Percentiles rank a stretch among this genome's conserved stretches.
phyloP scores from a whole-genome alignment of 2,797 vertebrate species.

The Helarctos malayanus region DNA sequence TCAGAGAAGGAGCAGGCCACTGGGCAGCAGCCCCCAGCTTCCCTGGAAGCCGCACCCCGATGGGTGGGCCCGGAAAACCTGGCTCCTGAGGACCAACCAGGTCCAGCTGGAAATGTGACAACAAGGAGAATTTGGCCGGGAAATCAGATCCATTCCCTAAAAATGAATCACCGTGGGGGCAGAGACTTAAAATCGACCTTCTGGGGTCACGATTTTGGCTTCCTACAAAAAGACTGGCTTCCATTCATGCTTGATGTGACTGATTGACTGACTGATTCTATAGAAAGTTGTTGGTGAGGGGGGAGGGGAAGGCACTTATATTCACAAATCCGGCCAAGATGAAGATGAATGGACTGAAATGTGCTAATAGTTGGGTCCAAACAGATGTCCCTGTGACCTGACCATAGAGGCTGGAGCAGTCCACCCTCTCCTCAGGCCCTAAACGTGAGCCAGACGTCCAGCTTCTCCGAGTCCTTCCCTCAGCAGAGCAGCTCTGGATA shows the following conservation, averaged over 20 bases:
- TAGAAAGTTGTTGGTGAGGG: neutral
- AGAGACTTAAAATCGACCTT: neutral
- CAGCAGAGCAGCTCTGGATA: neutral
- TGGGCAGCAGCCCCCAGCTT: neutral
- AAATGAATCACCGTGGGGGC: neutral
- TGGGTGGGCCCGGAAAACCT: neutral
- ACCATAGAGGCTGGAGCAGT: neutral
- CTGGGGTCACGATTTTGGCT: neutral
- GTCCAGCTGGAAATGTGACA: neutral
- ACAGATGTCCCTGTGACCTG: neutral
- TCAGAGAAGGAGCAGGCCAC: accelerated
- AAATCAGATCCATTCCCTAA: neutral
- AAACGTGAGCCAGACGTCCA: accelerated
- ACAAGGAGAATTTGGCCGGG: neutral
- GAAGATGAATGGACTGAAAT: neutral
- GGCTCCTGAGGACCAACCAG: neutral
- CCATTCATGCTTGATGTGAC: accelerated
- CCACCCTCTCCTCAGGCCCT: neutral
- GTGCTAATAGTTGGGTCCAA: neutral
- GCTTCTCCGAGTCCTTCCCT: neutral
- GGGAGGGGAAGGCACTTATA: neutral
- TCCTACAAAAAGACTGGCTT: neutral
- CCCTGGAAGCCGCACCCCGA: neutral
- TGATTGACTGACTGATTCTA: neutral
- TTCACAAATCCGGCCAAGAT: neutral